Conservation (phyloP, 2,797 vertebrate species). For the Glossophaga mutica region DNA sequence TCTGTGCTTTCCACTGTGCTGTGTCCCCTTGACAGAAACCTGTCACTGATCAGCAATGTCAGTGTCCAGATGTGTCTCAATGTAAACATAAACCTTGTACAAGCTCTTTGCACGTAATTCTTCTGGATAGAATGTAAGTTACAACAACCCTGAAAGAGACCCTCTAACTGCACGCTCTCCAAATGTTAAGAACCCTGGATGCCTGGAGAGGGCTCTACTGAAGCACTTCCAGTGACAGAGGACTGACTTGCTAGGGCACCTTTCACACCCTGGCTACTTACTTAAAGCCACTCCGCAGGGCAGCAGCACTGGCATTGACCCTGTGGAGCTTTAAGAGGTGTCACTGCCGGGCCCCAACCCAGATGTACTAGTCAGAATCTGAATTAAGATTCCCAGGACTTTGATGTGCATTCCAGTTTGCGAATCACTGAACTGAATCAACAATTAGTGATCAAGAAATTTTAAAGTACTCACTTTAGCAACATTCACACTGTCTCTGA, state of each 20-base stretch:
- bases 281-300: background rate
- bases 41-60: background rate
- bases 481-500: background rate
- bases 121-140: background rate
- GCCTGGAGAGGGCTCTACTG: background rate
- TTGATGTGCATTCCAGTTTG: background rate
- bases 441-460: background rate
- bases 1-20: background rate
- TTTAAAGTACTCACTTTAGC: background rate
- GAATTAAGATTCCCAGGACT: background rate
- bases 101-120: background rate
- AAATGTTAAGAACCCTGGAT: background rate
- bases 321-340: background rate
- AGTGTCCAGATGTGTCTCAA: background rate
- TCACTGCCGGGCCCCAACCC: background rate
- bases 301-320: background rate
- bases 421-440: slow-evolving; percentile 6
- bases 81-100: background rate
- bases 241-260: background rate
- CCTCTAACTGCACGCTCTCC: background rate
- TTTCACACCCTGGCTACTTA: background rate
- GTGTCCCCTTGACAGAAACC: background rate
- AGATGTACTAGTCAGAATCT: background rate
- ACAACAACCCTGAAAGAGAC: background rate
- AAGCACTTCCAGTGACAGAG: background rate